Conservation (phyloP, 1,140 invertebrate genomes). For the Brachionus angularis region DNA sequence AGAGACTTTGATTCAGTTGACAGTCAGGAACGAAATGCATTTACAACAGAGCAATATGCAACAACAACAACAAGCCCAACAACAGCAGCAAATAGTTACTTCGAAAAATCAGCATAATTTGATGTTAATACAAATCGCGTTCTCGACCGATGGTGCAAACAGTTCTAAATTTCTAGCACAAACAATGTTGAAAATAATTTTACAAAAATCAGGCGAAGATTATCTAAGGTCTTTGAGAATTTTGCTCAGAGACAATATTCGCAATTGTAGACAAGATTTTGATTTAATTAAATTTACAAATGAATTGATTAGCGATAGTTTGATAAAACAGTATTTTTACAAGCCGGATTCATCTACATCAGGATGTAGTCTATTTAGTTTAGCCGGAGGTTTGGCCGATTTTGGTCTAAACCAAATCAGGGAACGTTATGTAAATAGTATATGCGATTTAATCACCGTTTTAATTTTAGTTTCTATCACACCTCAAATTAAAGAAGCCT, state of each 20-base stretch:
- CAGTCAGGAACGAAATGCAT: background rate
- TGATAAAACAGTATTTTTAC: constrained; percentile 1
- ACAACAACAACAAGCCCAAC: constrained; percentile 38
- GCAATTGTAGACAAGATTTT: constrained; percentile 73
- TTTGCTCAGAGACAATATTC: constrained; percentile 79
- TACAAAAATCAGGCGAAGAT: constrained; percentile 66
- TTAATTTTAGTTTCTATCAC: constrained; percentile 76
- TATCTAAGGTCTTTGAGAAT: constrained; percentile 77
- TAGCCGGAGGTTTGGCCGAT: constrained; percentile 7
- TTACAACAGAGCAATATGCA: constrained; percentile 35
- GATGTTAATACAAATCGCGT: constrained; percentile 52
- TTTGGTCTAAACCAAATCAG: constrained; percentile 46
- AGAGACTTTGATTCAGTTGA: constrained; percentile 17
- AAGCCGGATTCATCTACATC: background rate
- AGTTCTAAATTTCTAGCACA: constrained; percentile 67
- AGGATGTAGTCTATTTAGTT: background rate
- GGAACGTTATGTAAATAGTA: constrained; percentile 75
- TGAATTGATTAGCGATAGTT: constrained; percentile 65
- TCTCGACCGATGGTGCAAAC: constrained; percentile 73
- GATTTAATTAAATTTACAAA: constrained; percentile 69
- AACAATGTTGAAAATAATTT: constrained; percentile 71
- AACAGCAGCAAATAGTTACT: constrained; percentile 57
- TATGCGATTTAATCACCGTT: constrained; percentile 77
- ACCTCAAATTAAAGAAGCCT: constrained; percentile 70
- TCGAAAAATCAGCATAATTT: constrained; percentile 52